Conservation (phyloP, 2,888 invertebrate genomes). For the Malthinus seriepunctatus region DNA sequence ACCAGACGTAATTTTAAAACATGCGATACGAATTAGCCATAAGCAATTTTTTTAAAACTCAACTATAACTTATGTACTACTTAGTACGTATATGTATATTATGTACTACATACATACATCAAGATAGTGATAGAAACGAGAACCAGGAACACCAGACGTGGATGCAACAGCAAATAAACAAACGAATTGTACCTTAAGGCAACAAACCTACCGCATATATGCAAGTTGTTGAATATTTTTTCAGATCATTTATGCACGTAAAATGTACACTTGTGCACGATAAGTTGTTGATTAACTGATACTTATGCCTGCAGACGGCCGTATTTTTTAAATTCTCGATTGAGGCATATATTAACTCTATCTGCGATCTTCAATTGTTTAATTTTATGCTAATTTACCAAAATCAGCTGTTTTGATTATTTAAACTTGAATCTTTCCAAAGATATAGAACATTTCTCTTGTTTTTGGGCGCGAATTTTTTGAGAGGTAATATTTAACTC, state of each 20-base stretch:
- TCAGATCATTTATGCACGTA: slow-evolving; percentile 15
- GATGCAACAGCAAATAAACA: slow-evolving; percentile 20
- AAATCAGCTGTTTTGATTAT: too few relatives aligned
- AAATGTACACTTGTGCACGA: slow-evolving; percentile 5
- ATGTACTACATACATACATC: neutral
- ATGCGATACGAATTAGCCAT: neutral
- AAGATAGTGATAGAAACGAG: slow-evolving; percentile 3
- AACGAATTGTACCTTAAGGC: slow-evolving; percentile 10
- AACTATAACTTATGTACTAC: too few relatives aligned
- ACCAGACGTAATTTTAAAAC: too few relatives aligned
- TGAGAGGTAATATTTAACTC: too few relatives aligned
- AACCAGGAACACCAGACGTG: slow-evolving; percentile 9
- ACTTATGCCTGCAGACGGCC: slow-evolving; percentile 2
- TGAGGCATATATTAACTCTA: too few relatives aligned
- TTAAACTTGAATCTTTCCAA: too few relatives aligned
- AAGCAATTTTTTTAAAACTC: too few relatives aligned
- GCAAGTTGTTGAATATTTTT: slow-evolving; percentile 19
- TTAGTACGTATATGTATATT: too few relatives aligned
- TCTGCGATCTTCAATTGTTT: too few relatives aligned
- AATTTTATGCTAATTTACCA: too few relatives aligned
- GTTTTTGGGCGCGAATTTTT: too few relatives aligned
- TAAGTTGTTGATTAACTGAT: slow-evolving; percentile 6
- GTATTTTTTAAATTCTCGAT: neutral
- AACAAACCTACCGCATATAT: slow-evolving; percentile 18
- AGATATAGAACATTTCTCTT: too few relatives aligned